Evolutionary conservation across 2,113 vertebrate genomes (phyloP).

Genomic region (Seriola rivoliana): DNA sequence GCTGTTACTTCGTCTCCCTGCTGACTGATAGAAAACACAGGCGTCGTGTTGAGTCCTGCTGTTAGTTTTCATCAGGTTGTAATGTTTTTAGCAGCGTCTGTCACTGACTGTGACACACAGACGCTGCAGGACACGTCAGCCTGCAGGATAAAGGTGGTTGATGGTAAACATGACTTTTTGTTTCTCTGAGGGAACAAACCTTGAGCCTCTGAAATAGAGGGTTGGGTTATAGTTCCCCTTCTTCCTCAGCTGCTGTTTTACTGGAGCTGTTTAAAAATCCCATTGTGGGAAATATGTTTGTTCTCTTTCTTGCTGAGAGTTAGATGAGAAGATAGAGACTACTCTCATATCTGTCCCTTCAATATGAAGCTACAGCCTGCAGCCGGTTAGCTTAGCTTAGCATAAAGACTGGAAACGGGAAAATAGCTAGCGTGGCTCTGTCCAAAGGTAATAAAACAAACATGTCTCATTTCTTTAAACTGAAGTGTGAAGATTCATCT

Average conservation of each 20-base stretch:
- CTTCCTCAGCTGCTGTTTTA: not conserved
- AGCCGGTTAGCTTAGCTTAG: too few species aligned
- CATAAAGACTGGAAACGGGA: too few species aligned
- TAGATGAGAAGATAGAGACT: not conserved
- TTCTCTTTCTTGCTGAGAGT: not conserved
- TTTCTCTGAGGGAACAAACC: not conserved
- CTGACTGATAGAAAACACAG: conserved; percentile 39
- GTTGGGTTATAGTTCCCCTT: not conserved
- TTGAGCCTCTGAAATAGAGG: not conserved
- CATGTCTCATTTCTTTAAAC: too few species aligned
- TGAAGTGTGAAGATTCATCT: too few species aligned
- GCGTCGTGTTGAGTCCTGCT: not conserved
- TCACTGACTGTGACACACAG: not conserved
- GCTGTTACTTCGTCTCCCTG: not conserved
- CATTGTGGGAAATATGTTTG: too few species aligned
- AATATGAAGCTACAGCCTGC: too few species aligned
- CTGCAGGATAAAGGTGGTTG: not conserved
- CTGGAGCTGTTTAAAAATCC: not conserved
- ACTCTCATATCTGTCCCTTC: too few species aligned
- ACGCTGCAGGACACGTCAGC: not conserved
- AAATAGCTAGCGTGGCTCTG: too few species aligned
- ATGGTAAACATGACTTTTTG: not conserved
- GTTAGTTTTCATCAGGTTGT: conserved; percentile 19
- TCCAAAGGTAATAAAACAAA: too few species aligned
- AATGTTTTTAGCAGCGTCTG: conserved; percentile 41